phyloP scores from a whole-genome alignment of 2,797 vertebrate genomes.

The Chaunax sp. region DNA sequence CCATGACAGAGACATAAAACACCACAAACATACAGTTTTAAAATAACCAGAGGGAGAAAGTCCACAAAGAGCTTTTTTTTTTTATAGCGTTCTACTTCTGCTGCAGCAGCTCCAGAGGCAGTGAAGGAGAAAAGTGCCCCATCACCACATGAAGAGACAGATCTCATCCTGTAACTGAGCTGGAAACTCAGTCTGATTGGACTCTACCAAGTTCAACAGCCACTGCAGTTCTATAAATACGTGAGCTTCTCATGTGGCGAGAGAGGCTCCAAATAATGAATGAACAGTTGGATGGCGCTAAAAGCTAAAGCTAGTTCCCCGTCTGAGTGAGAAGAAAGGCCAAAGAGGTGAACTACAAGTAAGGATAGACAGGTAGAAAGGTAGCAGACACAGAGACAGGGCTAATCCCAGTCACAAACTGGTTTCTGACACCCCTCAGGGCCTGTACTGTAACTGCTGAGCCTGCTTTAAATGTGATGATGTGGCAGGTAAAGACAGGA shows the following conservation, averaged over 20 bases:
- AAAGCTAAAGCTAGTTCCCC: constrained; percentile 41
- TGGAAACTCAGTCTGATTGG: constrained; percentile 38
- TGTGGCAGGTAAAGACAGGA: neutral
- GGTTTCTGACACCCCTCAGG: neutral
- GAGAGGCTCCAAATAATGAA: constrained; percentile 53
- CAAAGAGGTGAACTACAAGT: neutral
- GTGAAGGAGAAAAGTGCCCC: constrained; percentile 38
- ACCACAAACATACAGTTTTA: constrained; percentile 5
- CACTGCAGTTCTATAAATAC: constrained; percentile 60
- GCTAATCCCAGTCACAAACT: constrained; percentile 2
- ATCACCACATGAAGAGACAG: constrained; percentile 29
- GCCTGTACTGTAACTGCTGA: constrained; percentile 3
- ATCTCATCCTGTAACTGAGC: constrained; percentile 25
- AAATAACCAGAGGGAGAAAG: neutral
- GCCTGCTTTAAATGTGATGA: constrained; percentile 18
- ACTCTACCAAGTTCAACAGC: constrained; percentile 31
- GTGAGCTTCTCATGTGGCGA: constrained; percentile 25
- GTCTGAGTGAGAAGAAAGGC: constrained; percentile 2
- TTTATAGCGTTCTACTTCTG: neutral
- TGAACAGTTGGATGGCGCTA: constrained; percentile 40
- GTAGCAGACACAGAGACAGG: neutral
- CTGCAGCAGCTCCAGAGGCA: constrained; percentile 23
- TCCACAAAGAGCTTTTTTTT: constrained; percentile 21
- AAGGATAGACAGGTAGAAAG: neutral
- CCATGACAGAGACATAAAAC: neutral